Evolutionary conservation across 2,797 vertebrate species (phyloP), one percentile per base, ranked within the genome.

Genomic region (Esox masquinongy): DNA sequence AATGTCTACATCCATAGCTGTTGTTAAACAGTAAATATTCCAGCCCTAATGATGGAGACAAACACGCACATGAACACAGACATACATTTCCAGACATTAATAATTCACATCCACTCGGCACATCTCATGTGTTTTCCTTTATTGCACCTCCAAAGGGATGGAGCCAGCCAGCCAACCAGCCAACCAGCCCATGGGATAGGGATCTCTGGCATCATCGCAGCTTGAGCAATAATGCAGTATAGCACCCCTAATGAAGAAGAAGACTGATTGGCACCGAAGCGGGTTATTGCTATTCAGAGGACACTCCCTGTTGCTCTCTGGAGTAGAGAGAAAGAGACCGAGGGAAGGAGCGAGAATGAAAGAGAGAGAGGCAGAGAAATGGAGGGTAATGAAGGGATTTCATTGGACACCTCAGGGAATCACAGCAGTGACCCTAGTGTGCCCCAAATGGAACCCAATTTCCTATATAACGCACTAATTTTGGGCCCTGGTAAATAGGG

Each of bases 211-310:
- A 78, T 89, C 86, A 86, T 90, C 90, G 86, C 36, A 17, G 69
- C 24, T 24, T 68, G 56, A 64, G 89, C 84, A 88, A 87, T 90
- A 90, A 90, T 61, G 78, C 86, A 47, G 79, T 78, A 50, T 77
- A 74, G 78, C 36, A 76, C 81, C 84, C 81, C 84, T 92, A 91
- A 92, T 91, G 89, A 92, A 90, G 87, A 74, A 50, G 73, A 80
- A 86, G 87, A 89, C 82, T 78, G 86, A 90, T 88, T 59, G 85
- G 84, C 76, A 74, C 76, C 31, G 72, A 79, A 70, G 80, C 14
- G 29, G 80, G 82, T 91, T 90, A 90, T 91, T 91, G 89, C 88
- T 88, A 85, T 88, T 88, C 84, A 74, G 83, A 83, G 83, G 79
- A 80, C 70, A 80, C 77, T 84, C 77, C 75, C 80, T 83, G 73